Evolutionary conservation across 2,888 invertebrate species (phyloP).

Genomic region (Alentia gelatinosa): DNA sequence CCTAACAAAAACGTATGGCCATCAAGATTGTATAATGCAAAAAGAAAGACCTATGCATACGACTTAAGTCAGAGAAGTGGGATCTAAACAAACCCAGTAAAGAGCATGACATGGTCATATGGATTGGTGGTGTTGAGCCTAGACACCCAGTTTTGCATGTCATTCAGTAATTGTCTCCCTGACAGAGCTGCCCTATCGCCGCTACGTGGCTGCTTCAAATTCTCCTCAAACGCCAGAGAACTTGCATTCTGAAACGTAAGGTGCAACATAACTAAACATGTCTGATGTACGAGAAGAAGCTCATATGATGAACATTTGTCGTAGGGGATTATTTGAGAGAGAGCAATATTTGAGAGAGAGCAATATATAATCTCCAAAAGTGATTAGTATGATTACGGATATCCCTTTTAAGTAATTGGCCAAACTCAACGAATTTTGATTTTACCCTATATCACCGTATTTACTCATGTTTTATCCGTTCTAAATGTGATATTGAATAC

Average conservation of each 20-base stretch:
- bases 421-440: too few species aligned
- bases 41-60: too few species aligned
- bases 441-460: too few species aligned
- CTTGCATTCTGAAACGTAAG: neutral
- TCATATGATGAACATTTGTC: neutral
- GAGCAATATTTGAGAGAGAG: neutral
- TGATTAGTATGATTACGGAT: neutral
- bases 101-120: constrained; percentile 7
- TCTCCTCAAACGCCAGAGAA: neutral
- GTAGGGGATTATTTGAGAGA: neutral
- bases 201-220: neutral
- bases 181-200: neutral
- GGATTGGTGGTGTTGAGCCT: neutral
- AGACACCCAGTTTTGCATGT: neutral
- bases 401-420: neutral
- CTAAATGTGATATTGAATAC: too few species aligned
- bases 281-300: neutral
- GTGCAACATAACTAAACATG: neutral
- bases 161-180: neutral
- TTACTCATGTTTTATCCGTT: too few species aligned
- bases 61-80: neutral
- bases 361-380: neutral
- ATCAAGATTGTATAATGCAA: too few species aligned
- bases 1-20: neutral
- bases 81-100: neutral